Evolutionary conservation across 2,113 vertebrate species (phyloP), one percentile per base, ranked within the genome.

Genomic region (Otocyon megalotis): DNA sequence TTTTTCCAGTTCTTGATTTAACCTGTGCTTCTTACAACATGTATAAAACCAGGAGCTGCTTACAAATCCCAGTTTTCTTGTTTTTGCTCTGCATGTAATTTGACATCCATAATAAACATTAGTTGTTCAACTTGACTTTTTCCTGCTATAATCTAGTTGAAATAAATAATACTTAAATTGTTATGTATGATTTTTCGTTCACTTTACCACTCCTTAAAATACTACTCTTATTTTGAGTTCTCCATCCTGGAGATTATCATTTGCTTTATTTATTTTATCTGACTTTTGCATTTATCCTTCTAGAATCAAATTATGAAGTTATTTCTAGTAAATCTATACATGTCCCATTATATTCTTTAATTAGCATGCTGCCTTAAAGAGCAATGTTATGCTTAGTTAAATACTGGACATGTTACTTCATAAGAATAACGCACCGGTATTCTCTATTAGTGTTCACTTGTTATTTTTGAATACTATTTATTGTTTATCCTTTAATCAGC

Each of bases 291-390:
- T 54, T 87, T 48, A 76, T 15, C 37, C 17, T 93, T 90, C 15
- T 87, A 95, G n/a, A 50, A 80, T 85, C 53, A 88, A 90, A 77
- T 54, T 83, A 43, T 88, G 43, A 62, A 71, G 54, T 71, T 53
- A 53, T 56, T 83, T 81, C 54, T 63, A 69, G 32, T 88, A 83
- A 92, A 56, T 37, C 4, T 80, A 24, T 58, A 60, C 90, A 81
- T 62, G 19, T 0, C 20, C 77, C 58, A 63, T 86, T 71, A 85
- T 5, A 56, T 24, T 50, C 48, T 80, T 12, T 48, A 89, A 63
- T 50, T 77, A 76, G 28, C 54, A 8, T 72, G n/a, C 28, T 79
- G 24, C 17, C 58, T 79, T 67, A 50, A 26, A 94, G 87, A 72
- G 14, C 15, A 87, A 28, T 19, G 17, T 17, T 20, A 56, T 30